Conservation (phyloP, 2,797 vertebrate genomes). For the Tamandua tetradactyla region DNA sequence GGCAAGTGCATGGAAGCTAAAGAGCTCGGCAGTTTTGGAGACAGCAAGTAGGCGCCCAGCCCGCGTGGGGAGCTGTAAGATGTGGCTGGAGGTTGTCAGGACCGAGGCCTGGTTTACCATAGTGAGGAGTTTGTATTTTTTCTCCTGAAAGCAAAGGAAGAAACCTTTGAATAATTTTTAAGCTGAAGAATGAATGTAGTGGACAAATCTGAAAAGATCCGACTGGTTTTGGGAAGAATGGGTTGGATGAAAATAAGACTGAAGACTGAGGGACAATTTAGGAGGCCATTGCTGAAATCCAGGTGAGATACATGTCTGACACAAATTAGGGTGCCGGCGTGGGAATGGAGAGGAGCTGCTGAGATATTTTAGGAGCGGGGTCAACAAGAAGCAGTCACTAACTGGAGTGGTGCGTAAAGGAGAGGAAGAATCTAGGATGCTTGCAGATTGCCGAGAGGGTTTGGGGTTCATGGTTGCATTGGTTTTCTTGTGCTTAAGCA, state of each 20-base stretch:
- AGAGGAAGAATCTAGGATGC: neutral
- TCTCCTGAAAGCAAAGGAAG: neutral
- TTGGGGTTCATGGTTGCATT: neutral
- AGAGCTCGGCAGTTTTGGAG: neutral
- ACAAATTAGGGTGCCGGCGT: neutral
- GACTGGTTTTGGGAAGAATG: neutral
- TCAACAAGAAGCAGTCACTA: neutral
- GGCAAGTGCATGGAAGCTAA: neutral
- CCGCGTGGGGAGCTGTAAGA: accelerated
- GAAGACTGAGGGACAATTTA: too few relatives aligned
- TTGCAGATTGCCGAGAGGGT: neutral
- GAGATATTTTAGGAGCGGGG: neutral
- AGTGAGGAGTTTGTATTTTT: neutral
- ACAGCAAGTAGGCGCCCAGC: neutral
- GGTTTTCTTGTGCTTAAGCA: neutral
- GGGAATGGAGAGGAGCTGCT: accelerated
- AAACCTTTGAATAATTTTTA: neutral
- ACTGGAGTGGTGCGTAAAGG: neutral
- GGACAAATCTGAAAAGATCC: neutral
- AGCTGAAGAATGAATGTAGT: neutral
- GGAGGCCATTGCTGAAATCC: neutral
- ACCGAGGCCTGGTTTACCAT: neutral
- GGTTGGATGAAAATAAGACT: neutral
- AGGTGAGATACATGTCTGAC: accelerated
- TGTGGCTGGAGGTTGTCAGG: neutral